phyloP scores from a whole-genome alignment of 2,113 vertebrate genomes.

The Cranoglanis bouderius region DNA sequence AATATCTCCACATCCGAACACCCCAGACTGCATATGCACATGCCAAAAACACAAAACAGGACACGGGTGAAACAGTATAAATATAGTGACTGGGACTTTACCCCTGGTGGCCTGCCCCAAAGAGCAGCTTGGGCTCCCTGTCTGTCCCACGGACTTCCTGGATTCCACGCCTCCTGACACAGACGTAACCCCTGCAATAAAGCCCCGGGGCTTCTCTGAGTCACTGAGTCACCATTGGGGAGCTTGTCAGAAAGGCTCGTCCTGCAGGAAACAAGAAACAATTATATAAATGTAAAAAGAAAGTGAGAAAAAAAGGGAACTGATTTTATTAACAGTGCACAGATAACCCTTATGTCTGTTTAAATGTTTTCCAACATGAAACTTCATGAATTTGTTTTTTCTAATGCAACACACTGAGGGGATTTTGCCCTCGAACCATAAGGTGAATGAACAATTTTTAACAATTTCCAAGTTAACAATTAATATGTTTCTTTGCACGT shows the following conservation, averaged over 20 bases:
- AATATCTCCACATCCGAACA: not conserved
- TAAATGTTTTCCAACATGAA: not conserved
- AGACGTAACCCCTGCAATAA: constrained; percentile 71
- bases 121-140: constrained; percentile 67
- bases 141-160: constrained; percentile 59
- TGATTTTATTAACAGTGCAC: not conserved
- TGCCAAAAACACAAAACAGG: not conserved
- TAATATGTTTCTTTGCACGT: too few relatives aligned
- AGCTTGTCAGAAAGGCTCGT: constrained; percentile 10
- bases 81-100: constrained; percentile 58
- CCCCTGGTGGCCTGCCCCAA: constrained; percentile 73
- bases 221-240: constrained; percentile 38
- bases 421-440: not conserved
- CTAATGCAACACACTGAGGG: not conserved
- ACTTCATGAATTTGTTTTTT: not conserved
- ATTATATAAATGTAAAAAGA: not conserved
- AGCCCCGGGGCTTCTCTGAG: constrained; percentile 43
- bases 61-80: not conserved
- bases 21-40: not conserved
- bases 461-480: not conserved
- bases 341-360: not conserved
- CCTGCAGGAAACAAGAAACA: not conserved
- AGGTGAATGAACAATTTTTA: not conserved
- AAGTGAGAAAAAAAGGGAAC: not conserved
- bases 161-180: constrained; percentile 77